Conservation (phyloP, 2,888 invertebrate species). For the Orthonychiurus folsomi region DNA sequence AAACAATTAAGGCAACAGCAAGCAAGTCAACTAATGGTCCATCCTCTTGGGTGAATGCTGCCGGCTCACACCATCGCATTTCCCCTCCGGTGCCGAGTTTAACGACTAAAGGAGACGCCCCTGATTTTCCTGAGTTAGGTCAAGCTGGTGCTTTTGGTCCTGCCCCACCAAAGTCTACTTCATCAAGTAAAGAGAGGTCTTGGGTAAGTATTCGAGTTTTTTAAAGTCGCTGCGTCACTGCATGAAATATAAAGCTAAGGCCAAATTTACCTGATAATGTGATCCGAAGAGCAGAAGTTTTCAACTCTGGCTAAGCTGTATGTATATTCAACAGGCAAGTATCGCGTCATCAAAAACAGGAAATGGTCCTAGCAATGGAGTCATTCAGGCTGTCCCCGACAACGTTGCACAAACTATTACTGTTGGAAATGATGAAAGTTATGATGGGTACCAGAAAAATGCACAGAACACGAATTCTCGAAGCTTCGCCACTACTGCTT, state of each 20-base stretch:
- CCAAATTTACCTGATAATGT: too few relatives aligned
- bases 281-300: too few relatives aligned
- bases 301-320: too few relatives aligned
- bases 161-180: slow-evolving; percentile 5
- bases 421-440: slow-evolving; percentile 17
- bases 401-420: background rate
- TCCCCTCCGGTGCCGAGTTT: too few relatives aligned
- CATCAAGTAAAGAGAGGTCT: slow-evolving; percentile 22
- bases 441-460: slow-evolving; percentile 11
- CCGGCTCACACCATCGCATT: too few relatives aligned
- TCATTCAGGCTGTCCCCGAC: background rate
- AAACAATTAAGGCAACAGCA: too few relatives aligned
- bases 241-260: too few relatives aligned
- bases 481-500: background rate
- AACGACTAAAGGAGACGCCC: background rate
- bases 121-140: background rate
- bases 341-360: slow-evolving; percentile 30
- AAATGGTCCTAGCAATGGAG: slow-evolving; percentile 6
- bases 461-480: background rate
- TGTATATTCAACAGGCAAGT: too few relatives aligned
- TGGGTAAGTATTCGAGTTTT: too few relatives aligned
- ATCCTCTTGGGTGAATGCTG: too few relatives aligned
- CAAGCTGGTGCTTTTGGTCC: slow-evolving; percentile 7
- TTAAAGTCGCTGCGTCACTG: too few relatives aligned
- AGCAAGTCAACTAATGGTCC: too few relatives aligned